These are phyloP conservation scores for Ciconia boyciana DNA, from an alignment of 2,113 vertebrate species.

Conservation along the genomic window DNA sequence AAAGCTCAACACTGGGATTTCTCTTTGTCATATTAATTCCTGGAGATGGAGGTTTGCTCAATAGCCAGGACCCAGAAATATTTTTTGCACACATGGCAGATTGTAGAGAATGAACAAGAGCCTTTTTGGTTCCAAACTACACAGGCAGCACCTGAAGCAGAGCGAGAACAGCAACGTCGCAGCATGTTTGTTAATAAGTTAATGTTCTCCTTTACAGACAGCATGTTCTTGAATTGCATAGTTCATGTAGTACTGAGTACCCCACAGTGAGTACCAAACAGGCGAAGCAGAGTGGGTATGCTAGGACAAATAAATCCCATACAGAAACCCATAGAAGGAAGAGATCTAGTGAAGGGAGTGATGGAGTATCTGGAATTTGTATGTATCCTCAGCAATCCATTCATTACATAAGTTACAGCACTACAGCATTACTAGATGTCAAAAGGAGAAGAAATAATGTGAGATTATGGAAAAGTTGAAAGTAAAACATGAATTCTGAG, in stretches of 20 bases:
- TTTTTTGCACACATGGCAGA: not conserved
- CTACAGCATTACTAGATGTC: not conserved
- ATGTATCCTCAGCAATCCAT: not conserved
- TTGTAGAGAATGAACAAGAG: not conserved
- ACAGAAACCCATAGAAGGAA: not conserved
- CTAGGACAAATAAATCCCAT: not conserved
- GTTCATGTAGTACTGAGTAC: not conserved
- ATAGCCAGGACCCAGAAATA: not conserved
- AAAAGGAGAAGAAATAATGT: constrained; percentile 14
- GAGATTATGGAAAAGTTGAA: not conserved
- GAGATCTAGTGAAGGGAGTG: not conserved
- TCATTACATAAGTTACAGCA: not conserved
- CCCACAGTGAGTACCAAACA: not conserved
- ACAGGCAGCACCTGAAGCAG: not conserved
- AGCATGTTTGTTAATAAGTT: not conserved
- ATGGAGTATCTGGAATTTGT: not conserved
- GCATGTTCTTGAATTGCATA: not conserved
- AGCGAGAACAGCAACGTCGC: not conserved
- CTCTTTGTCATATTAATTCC: not conserved
- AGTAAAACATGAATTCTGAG: not conserved
- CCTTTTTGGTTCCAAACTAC: not conserved
- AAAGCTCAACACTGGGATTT: not conserved
- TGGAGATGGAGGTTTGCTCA: not conserved
- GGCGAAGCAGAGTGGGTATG: not conserved
- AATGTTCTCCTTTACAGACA: not conserved